Conservation (phyloP, 2,888 invertebrate species). For the Apotomis capreana region DNA sequence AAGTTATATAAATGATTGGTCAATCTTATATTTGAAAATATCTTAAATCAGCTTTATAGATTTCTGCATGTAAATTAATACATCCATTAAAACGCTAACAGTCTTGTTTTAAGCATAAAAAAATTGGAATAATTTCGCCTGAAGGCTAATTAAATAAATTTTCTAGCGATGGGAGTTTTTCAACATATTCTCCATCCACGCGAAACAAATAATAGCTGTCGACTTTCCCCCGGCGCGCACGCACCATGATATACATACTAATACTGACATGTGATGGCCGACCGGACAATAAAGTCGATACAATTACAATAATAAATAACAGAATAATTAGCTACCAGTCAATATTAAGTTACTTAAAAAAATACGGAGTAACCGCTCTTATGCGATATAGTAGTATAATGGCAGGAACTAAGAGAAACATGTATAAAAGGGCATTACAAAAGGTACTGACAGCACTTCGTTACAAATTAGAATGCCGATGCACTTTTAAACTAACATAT, state of each 20-base stretch:
- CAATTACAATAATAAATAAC: constrained; percentile 27
- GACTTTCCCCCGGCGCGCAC: constrained; percentile 14
- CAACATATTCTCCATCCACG: constrained; percentile 16
- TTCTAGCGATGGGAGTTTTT: constrained; percentile 3
- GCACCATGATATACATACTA: constrained; percentile 12
- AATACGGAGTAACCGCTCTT: constrained; percentile 1
- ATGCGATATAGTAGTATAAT: constrained; percentile 13
- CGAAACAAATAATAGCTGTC: constrained; percentile 8
- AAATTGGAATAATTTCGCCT: constrained; percentile 7
- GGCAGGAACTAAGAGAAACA: constrained; percentile 28
- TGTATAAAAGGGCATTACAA: constrained; percentile 19
- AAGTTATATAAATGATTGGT: not conserved
- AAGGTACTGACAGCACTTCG: constrained; percentile 22
- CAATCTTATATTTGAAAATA: not conserved
- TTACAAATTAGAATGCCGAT: constrained; percentile 17
- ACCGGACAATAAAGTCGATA: not conserved
- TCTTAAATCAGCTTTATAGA: not conserved
- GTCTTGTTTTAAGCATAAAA: constrained; percentile 6
- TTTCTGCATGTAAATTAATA: constrained; percentile 9
- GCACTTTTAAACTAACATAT: constrained; percentile 23
- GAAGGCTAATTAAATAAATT: constrained; percentile 9
- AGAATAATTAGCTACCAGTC: constrained; percentile 36
- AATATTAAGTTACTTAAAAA: constrained; percentile 30
- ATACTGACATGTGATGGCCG: constrained; percentile 13
- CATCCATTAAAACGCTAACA: constrained; percentile 4